A percentile compares a stretch with the other conserved stretches of the same genome.
Evolutionary conservation across 2,797 vertebrate species (phyloP).

Genomic region (Sebastes minor): DNA sequence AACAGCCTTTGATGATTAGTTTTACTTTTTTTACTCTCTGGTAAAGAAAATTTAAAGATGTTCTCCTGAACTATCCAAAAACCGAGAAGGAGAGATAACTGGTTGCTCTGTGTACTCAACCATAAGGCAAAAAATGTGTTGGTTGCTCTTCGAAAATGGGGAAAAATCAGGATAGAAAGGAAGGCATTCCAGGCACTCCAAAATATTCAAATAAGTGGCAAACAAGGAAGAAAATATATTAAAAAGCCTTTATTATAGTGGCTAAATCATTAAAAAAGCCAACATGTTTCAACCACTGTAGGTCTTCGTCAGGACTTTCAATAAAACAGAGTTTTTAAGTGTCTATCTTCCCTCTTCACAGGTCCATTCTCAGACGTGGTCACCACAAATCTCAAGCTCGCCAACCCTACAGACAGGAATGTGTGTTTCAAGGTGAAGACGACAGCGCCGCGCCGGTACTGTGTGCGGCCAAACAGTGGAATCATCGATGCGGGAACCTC

Average conservation of each 20-base stretch:
- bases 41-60: background rate
- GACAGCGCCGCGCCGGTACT: conserved; percentile 97
- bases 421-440: conserved; percentile 99
- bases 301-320: background rate
- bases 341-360: conserved; percentile 60
- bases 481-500: conserved; percentile 96
- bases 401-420: conserved; percentile 96
- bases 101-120: too few relatives aligned
- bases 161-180: too few relatives aligned
- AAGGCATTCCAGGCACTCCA: too few relatives aligned
- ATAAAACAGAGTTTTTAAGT: background rate
- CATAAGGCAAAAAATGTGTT: too few relatives aligned
- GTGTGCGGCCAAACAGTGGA: conserved; percentile 98
- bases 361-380: conserved; percentile 99
- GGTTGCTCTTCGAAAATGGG: too few relatives aligned
- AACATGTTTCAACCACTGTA: too few relatives aligned
- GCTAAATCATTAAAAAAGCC: too few relatives aligned
- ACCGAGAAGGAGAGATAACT: background rate
- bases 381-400: conserved; percentile 95
- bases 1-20: background rate
- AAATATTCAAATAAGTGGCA: too few relatives aligned
- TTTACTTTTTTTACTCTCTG: background rate
- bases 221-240: too few relatives aligned
- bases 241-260: too few relatives aligned
- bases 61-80: background rate